These are phyloP conservation scores for Proterorhinus semilunaris DNA, from an alignment of 2,113 vertebrate species.

Conservation along the genomic window DNA sequence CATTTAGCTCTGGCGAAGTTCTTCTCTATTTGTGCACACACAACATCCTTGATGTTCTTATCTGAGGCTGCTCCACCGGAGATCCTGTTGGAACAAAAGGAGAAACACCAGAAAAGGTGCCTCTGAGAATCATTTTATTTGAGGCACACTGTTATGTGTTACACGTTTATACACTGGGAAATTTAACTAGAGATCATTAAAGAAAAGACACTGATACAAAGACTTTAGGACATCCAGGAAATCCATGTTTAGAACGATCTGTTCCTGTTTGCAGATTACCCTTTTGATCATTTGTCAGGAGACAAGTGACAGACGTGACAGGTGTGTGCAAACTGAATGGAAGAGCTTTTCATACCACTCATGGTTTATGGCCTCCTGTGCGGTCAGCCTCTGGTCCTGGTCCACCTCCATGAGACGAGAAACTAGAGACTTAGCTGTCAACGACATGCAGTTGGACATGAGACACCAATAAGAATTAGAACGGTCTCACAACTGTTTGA, in stretches of 20 bases:
- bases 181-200: background rate
- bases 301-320: too few species aligned
- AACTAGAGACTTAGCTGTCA: conserved; percentile 90
- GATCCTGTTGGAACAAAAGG: conserved; percentile 80
- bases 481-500: conserved; percentile 6
- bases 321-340: background rate
- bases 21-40: conserved; percentile 98
- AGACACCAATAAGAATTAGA: background rate
- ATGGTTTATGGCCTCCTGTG: conserved; percentile 94
- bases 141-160: conserved; percentile 14
- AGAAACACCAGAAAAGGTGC: conserved; percentile 11
- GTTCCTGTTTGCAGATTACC: too few species aligned
- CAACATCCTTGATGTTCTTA: conserved; percentile 97
- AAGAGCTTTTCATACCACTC: conserved; percentile 80
- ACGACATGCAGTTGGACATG: conserved; percentile 26
- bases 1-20: conserved; percentile 98
- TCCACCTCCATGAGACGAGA: conserved; percentile 96
- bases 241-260: too few species aligned
- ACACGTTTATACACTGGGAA: conserved; percentile 23
- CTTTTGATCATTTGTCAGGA: too few species aligned
- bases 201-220: too few species aligned
- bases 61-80: conserved; percentile 96
- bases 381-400: conserved; percentile 94
- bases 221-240: too few species aligned
- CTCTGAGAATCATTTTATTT: background rate